A percentile compares a stretch with the other conserved stretches of the same genome.
Conservation (phyloP, 2,888 invertebrate species). For the Arctia plantaginis region DNA sequence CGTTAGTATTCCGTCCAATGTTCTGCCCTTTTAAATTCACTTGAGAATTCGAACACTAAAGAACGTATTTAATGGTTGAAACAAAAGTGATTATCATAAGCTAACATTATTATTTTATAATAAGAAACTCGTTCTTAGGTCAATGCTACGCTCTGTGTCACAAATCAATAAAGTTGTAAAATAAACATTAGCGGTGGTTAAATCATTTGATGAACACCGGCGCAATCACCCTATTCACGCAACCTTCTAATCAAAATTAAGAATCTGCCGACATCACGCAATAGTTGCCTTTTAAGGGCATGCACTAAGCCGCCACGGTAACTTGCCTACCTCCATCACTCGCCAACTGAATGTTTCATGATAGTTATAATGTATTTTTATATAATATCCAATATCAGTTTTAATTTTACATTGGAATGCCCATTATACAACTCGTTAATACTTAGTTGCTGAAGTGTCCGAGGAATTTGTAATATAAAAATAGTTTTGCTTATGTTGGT, state of each 20-base stretch:
- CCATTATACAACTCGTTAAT: background rate
- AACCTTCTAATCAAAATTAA: constrained; percentile 77
- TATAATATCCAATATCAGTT: constrained; percentile 66
- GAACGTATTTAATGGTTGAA: background rate
- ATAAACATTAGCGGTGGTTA: constrained; percentile 68
- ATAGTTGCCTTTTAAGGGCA: constrained; percentile 59
- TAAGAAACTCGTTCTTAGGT: background rate
- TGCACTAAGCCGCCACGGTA: constrained; percentile 46
- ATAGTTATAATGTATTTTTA: constrained; percentile 77
- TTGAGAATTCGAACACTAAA: background rate
- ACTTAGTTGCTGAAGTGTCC: background rate
- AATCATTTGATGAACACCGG: constrained; percentile 74
- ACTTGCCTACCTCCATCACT: constrained; percentile 42
- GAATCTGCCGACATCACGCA: constrained; percentile 78
- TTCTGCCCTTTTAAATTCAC: background rate
- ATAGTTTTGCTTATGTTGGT: background rate
- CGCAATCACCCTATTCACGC: constrained; percentile 71
- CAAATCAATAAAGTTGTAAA: constrained; percentile 59
- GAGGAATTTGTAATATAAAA: background rate
- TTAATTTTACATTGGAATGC: constrained; percentile 60
- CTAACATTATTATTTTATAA: background rate
- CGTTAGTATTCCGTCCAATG: background rate
- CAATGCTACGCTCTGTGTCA: background rate
- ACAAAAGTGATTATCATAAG: too few relatives aligned
- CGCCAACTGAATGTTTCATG: constrained; percentile 55